A percentile compares a stretch with the other conserved stretches of the same genome.
phyloP scores from a whole-genome alignment of 1,140 invertebrate species.

The Forficula auricularia region DNA sequence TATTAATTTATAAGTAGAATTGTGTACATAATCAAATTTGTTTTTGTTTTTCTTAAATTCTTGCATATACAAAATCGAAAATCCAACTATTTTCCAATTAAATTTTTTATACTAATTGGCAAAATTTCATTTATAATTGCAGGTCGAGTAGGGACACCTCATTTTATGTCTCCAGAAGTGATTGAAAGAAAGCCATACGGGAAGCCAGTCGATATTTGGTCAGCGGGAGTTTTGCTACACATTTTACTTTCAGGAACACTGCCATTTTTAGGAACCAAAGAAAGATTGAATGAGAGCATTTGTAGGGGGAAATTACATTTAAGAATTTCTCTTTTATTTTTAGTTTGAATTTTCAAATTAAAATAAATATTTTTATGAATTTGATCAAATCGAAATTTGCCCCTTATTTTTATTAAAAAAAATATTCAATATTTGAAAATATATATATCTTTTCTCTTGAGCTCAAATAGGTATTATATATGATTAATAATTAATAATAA shows the following conservation, averaged over 20 bases:
- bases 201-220: conserved; percentile 94
- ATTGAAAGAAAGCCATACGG: conserved; percentile 79
- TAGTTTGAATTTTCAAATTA: too few relatives aligned
- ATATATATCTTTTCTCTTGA: too few relatives aligned
- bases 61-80: too few relatives aligned
- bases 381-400: too few relatives aligned
- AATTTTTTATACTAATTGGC: neutral
- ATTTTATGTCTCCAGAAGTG: conserved; percentile 95
- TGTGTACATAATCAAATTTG: too few relatives aligned
- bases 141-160: conserved; percentile 86
- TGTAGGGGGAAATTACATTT: conserved; percentile 69
- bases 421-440: too few relatives aligned
- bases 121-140: conserved; percentile 14
- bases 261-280: conserved; percentile 85
- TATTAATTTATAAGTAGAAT: too few relatives aligned
- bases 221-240: conserved; percentile 84
- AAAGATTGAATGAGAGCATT: conserved; percentile 78
- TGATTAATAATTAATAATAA: too few relatives aligned
- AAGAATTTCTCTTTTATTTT: conserved; percentile 21
- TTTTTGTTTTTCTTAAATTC: too few relatives aligned
- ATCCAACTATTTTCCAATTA: neutral
- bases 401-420: too few relatives aligned
- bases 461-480: too few relatives aligned
- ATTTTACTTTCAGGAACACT: conserved; percentile 81
- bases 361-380: too few relatives aligned